A percentile compares a stretch with the other conserved stretches of the same genome.
phyloP scores from a whole-genome alignment of 2,797 vertebrate species.

The Channallabes apus region DNA sequence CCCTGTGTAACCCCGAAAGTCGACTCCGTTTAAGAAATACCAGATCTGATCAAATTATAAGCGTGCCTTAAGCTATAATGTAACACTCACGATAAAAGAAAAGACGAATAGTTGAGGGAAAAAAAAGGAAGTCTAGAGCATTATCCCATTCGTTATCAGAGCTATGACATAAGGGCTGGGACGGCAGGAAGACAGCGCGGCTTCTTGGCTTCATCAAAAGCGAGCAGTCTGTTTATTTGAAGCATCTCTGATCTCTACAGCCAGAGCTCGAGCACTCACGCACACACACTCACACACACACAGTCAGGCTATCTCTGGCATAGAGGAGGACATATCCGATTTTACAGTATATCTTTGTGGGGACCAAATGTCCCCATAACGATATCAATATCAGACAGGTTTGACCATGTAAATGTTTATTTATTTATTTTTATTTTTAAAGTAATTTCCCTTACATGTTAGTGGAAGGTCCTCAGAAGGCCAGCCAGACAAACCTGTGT shows the following conservation, averaged over 20 bases:
- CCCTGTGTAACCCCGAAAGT: background rate
- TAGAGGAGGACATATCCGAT: background rate
- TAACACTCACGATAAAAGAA: slow-evolving; percentile 26
- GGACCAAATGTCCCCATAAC: background rate
- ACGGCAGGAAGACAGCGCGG: slow-evolving; percentile 36
- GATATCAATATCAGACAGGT: background rate
- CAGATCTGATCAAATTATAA: slow-evolving; percentile 2
- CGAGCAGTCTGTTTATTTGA: slow-evolving; percentile 13
- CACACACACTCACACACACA: background rate
- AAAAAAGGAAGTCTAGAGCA: background rate
- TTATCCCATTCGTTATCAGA: slow-evolving; percentile 42
- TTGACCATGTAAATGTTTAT: background rate
- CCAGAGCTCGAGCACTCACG: slow-evolving; percentile 21
- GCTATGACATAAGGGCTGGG: slow-evolving; percentile 45
- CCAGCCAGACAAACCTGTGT: background rate
- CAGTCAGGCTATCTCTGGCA: slow-evolving; percentile 36
- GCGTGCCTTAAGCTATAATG: slow-evolving; percentile 25
- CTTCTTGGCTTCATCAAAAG: slow-evolving; percentile 40
- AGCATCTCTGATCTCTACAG: slow-evolving; percentile 37
- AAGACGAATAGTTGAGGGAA: background rate
- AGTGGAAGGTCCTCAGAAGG: background rate
- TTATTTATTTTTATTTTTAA: background rate
- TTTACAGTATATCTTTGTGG: background rate
- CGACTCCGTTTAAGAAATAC: slow-evolving; percentile 23
- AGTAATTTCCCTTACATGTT: too few relatives aligned